Percentiles rank a stretch among this genome's conserved stretches.
These are phyloP conservation scores for Leptinotarsa peninsularis DNA, from an alignment of 2,888 invertebrate species.

Conservation along the genomic window DNA sequence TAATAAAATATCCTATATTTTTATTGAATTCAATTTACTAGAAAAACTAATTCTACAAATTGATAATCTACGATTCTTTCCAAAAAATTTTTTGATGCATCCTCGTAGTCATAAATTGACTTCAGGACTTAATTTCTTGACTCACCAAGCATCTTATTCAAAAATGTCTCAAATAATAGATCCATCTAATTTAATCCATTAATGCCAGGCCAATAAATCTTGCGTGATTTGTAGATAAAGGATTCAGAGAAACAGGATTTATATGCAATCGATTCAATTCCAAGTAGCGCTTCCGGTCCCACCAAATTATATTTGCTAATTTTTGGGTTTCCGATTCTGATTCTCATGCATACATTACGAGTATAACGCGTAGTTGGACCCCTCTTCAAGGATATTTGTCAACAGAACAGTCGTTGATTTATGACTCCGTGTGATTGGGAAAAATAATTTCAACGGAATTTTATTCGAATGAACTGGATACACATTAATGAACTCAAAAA, in stretches of 20 bases:
- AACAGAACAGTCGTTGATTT: neutral
- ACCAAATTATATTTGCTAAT: slow-evolving; percentile 9
- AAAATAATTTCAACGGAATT: too few relatives aligned
- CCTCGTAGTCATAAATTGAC: neutral
- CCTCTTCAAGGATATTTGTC: neutral
- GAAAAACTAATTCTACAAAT: too few relatives aligned
- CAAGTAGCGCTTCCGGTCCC: neutral
- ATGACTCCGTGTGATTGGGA: too few relatives aligned
- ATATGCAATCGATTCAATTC: neutral
- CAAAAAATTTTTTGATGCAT: neutral
- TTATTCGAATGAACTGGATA: too few relatives aligned
- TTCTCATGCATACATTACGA: slow-evolving; percentile 2
- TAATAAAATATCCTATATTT: too few relatives aligned
- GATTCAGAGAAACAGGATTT: neutral
- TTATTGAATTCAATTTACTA: too few relatives aligned
- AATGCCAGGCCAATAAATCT: slow-evolving; percentile 4
- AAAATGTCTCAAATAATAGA: slow-evolving; percentile 10
- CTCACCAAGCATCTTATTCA: neutral
- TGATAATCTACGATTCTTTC: neutral
- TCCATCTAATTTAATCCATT: neutral
- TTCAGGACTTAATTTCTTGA: neutral
- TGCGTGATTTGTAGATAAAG: slow-evolving; percentile 3
- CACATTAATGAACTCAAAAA: too few relatives aligned
- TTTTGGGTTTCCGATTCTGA: neutral
- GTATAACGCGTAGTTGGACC: neutral